Evolutionary conservation across 2,797 vertebrate genomes (phyloP).

Genomic region (Notoglanidium macrostoma): DNA sequence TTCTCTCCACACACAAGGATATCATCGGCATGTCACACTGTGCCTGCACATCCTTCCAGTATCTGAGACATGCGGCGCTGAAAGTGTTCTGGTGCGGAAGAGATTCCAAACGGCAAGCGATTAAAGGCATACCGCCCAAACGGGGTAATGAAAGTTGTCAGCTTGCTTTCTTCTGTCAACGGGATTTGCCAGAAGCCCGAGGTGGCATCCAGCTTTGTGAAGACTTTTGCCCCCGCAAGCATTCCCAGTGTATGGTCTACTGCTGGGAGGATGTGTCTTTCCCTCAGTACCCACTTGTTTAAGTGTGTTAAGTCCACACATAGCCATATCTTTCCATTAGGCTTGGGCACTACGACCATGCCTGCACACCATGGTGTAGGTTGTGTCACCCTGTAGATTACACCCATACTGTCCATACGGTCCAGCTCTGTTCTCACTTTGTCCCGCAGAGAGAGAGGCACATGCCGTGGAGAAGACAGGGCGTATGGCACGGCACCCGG

Average conservation of each 20-base stretch:
- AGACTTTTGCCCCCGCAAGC: neutral
- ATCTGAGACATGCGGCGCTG: slow-evolving; percentile 28
- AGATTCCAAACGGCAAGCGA: neutral
- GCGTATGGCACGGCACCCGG: too few relatives aligned
- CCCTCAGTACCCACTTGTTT: neutral
- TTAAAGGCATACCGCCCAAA: too few relatives aligned
- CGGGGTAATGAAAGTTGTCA: too few relatives aligned
- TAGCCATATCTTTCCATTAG: neutral
- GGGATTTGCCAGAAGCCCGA: too few relatives aligned
- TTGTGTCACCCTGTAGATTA: too few relatives aligned
- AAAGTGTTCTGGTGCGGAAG: slow-evolving; percentile 12
- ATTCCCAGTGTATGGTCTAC: too few relatives aligned
- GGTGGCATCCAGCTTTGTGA: neutral
- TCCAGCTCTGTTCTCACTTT: too few relatives aligned
- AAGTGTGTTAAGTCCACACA: neutral
- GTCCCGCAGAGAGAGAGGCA: too few relatives aligned
- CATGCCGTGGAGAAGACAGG: too few relatives aligned
- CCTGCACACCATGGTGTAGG: too few relatives aligned
- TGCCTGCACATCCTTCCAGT: slow-evolving; percentile 1
- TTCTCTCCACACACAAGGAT: slow-evolving; percentile 20
- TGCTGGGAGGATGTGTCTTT: neutral
- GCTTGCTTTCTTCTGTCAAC: too few relatives aligned
- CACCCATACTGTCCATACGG: too few relatives aligned
- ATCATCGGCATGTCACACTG: slow-evolving; percentile 38
- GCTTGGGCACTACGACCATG: neutral